These are phyloP conservation scores for Drosophila subsilvestris DNA, from an alignment of 2,888 invertebrate genomes.

Conservation along the genomic window DNA sequence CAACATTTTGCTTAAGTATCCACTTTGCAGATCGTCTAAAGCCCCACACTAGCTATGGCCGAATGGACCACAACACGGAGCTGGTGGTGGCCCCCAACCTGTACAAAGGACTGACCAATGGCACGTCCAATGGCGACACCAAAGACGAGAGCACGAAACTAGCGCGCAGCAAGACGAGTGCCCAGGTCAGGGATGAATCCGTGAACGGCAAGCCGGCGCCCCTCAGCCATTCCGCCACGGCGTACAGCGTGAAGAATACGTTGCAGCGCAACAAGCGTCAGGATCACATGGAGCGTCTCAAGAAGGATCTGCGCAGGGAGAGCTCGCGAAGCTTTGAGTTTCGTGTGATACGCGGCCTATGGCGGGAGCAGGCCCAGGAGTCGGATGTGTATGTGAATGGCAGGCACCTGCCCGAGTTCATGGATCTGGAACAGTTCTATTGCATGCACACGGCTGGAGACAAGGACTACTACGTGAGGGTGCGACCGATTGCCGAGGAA, in stretches of 20 bases:
- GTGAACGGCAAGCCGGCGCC: slow-evolving; percentile 10
- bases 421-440: slow-evolving; percentile 82
- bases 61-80: slow-evolving; percentile 86
- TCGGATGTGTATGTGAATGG: slow-evolving; percentile 83
- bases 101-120: slow-evolving; percentile 73
- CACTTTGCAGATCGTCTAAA: slow-evolving; percentile 84
- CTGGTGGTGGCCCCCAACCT: slow-evolving; percentile 84
- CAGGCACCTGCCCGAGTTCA: slow-evolving; percentile 81
- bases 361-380: slow-evolving; percentile 81
- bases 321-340: slow-evolving; percentile 81
- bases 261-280: slow-evolving; percentile 73
- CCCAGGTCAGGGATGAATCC: slow-evolving; percentile 61
- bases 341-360: slow-evolving; percentile 81
- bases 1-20: neutral
- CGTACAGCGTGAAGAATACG: slow-evolving; percentile 70
- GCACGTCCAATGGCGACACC: slow-evolving; percentile 37
- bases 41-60: slow-evolving; percentile 85
- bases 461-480: slow-evolving; percentile 80
- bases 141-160: slow-evolving; percentile 50
- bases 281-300: slow-evolving; percentile 82
- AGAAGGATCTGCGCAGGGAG: slow-evolving; percentile 81
- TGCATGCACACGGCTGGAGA: slow-evolving; percentile 76
- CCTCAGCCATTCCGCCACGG: slow-evolving; percentile 78
- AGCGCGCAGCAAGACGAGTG: slow-evolving; percentile 72
- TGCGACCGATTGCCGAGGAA: slow-evolving; percentile 70